phyloP scores from a whole-genome alignment of 2,888 invertebrate genomes.

The Seladonia tumulorum region DNA sequence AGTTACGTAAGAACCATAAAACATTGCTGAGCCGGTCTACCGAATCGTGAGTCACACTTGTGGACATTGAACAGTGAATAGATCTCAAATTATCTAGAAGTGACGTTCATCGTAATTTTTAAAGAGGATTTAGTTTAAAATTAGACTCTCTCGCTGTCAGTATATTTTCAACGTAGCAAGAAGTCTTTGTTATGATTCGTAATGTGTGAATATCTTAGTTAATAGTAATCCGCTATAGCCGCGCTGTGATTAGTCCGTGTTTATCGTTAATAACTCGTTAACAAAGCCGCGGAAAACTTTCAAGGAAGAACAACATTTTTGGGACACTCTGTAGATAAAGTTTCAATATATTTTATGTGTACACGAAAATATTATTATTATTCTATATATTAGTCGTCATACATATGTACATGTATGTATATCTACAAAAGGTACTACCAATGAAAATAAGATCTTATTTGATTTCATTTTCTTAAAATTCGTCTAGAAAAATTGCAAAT shows the following conservation, averaged over 20 bases:
- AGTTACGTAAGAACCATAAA: constrained; percentile 16
- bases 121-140: neutral
- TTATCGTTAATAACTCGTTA: too few relatives aligned
- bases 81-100: neutral
- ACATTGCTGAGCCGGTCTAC: neutral
- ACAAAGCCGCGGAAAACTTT: too few relatives aligned
- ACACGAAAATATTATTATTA: neutral
- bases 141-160: neutral
- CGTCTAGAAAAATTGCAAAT: too few relatives aligned
- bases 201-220: neutral
- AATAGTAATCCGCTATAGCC: neutral
- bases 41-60: neutral
- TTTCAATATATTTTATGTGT: neutral
- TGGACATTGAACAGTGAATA: neutral
- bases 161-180: neutral
- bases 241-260: too few relatives aligned
- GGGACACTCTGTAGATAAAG: too few relatives aligned
- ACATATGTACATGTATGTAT: too few relatives aligned
- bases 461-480: too few relatives aligned
- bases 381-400: neutral
- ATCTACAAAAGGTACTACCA: too few relatives aligned
- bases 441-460: too few relatives aligned
- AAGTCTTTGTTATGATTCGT: too few relatives aligned
- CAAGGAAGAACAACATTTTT: too few relatives aligned
- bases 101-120: neutral